phyloP scores from a whole-genome alignment of 2,797 vertebrate species.

The Neosilurus mollespiculum region DNA sequence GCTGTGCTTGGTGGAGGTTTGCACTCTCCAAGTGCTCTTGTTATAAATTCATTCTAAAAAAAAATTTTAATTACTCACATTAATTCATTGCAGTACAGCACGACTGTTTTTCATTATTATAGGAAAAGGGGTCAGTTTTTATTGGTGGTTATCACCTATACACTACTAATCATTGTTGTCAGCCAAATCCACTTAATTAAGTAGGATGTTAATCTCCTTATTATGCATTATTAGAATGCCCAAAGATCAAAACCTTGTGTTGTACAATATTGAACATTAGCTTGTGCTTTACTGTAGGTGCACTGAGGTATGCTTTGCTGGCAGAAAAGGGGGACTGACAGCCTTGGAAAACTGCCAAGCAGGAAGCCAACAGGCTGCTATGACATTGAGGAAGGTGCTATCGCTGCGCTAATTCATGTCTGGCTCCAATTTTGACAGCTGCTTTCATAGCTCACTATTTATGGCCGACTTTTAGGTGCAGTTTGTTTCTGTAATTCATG shows the following conservation, averaged over 20 bases:
- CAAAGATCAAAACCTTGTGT: slow-evolving; percentile 10
- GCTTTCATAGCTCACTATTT: background rate
- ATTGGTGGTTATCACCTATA: background rate
- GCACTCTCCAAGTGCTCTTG: too few species aligned
- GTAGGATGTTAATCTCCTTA: background rate
- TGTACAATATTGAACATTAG: background rate
- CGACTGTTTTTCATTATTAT: background rate
- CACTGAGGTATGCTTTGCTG: slow-evolving; percentile 36
- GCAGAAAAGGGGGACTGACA: slow-evolving; percentile 49
- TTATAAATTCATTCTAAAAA: background rate
- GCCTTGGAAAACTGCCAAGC: slow-evolving; percentile 41
- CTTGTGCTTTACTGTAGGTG: slow-evolving; percentile 13
- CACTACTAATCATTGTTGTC: background rate
- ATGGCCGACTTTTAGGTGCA: too few species aligned
- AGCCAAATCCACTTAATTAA: background rate
- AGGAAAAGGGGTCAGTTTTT: background rate
- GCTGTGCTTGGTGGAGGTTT: too few species aligned
- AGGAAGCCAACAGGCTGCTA: slow-evolving; percentile 47
- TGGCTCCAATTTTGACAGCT: slow-evolving; percentile 1
- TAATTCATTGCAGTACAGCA: background rate
- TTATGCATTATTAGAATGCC: background rate
- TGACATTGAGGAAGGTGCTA: slow-evolving; percentile 50
- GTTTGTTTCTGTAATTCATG: background rate
- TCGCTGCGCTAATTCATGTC: slow-evolving; percentile 49
- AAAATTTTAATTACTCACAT: too few species aligned